Evolutionary conservation across 2,888 invertebrate species (phyloP), one percentile per base, ranked within the genome.

Genomic region (Pasiphila rectangulata): DNA sequence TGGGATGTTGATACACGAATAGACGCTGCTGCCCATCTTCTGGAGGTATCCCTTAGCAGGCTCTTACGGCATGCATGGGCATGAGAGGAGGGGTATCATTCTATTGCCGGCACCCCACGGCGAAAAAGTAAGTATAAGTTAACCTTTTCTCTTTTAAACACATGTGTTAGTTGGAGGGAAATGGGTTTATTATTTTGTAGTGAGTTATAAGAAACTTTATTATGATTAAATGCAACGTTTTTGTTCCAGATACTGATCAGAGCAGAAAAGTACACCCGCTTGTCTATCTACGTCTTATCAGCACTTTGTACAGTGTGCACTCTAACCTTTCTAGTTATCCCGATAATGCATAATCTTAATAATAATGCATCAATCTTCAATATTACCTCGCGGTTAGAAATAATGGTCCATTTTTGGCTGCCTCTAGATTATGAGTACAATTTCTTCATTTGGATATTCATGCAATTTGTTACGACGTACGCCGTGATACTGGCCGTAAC

Each of bases 361-460:
- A 55, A 56, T n/a, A 54, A 44, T 23, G 64, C 69, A 4, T 51
- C 49, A 1, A 61, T 69, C 6, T 29, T 38, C 4, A 74, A 74
- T 24, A 61, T 56, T 9, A 66, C 69, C 0, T 46, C 52, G 2
- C 61, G 55, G 13, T 50, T 72, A 4, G 64, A 69, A 54, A 75
- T 69, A 3, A 59, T 65, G 20, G 32, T 71, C 1, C 75, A 72
- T 23, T 30, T 71, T 21, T 64, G 67, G 63, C 45, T 70, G 46
- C 76, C 75, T 1, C 65, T 69, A 15, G 72, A 75, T 20, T 75
- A 75, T 23, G 64, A 62, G 21, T 67, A 65, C 29, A 57, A 71
- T 21, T 64, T 57, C 17, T 45, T 36, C 2, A 58, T 64, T 19
- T 77, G 70, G 67, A 16, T 54, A 1, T 24, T 67, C 0, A 48